Evolutionary conservation across 2,888 invertebrate genomes (phyloP), one percentile per base, ranked within the genome.

Genomic region (Meandrusa payeni): DNA sequence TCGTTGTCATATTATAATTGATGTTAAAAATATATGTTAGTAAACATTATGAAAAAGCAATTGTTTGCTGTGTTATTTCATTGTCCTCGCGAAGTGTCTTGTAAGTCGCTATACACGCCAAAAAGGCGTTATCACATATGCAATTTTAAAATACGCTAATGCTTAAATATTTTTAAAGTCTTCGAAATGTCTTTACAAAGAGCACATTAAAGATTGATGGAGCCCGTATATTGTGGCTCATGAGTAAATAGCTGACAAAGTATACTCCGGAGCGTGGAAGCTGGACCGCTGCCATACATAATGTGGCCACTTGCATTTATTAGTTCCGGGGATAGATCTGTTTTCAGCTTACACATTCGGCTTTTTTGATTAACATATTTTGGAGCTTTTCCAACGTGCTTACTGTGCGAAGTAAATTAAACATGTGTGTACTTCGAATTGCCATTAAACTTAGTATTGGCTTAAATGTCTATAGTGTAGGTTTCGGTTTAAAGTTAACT

Each of bases 201-300:
- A 32, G 17, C 22, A 15, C 7, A 11, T 32, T 31, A 6, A 17
- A 19, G 31, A 40, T 19, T 7, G 12, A 40, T 40, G 23, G 6
- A 23, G 20, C 28, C 28, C 17, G 40, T 38, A 26, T 31, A 23
- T 40, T 31, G 10, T 22, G 11, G 3, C 7, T 17, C 24, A 15
- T 7, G 7, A 26, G 13, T 20, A 26, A 17, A n/a, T 9, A 10
- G 22, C 22, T 10, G 28, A 7, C 22, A 29, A n/a, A 22, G 9
- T 22, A 13, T 11, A 20, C n/a, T 12, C 7, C 17, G 4, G 15
- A 5, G 3, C 6, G 17, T 28, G 9, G 3, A 10, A 31, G n/a
- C 65, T 79, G 77, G 78, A 68, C 50, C 41, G 45, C 17, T 62
- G 76, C 80, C 78, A 76, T 62, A 61, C 66, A 66, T 65, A 69